Conservation (phyloP, 2,797 vertebrate species). For the Poecilia gillii region DNA sequence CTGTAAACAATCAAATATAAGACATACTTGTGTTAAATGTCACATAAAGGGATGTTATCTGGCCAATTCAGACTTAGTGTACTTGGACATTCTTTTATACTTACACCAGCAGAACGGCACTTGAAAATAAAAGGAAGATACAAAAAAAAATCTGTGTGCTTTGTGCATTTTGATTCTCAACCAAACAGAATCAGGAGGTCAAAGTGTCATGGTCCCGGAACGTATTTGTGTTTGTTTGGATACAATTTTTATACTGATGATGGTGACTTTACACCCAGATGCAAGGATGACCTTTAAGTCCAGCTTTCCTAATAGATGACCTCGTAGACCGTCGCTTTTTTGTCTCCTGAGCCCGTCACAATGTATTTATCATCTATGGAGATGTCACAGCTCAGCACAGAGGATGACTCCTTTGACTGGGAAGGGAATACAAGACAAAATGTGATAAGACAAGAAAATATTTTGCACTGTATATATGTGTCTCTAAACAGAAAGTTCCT, state of each 20-base stretch:
- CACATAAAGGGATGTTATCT: slow-evolving; percentile 35
- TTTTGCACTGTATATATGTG: too few relatives aligned
- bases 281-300: slow-evolving; percentile 13
- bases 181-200: slow-evolving; percentile 33
- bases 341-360: slow-evolving; percentile 86
- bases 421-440: slow-evolving; percentile 28
- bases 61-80: slow-evolving; percentile 25
- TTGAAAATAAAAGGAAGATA: slow-evolving; percentile 11
- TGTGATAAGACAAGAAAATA: neutral
- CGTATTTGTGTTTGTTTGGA: slow-evolving; percentile 48
- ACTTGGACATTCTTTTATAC: slow-evolving; percentile 48
- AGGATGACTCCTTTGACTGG: slow-evolving; percentile 87
- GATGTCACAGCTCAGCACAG: slow-evolving; percentile 87
- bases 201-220: slow-evolving; percentile 40
- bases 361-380: slow-evolving; percentile 88
- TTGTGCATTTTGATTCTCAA: slow-evolving; percentile 44
- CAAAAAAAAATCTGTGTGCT: slow-evolving; percentile 54
- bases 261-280: slow-evolving; percentile 13
- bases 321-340: slow-evolving; percentile 87
- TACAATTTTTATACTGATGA: slow-evolving; percentile 48
- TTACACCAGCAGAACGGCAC: slow-evolving; percentile 42
- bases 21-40: slow-evolving; percentile 19
- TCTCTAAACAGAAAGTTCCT: neutral
- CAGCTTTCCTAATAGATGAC: slow-evolving; percentile 82
- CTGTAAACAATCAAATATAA: slow-evolving; percentile 8